These are phyloP conservation scores for Conopomorpha cramerella DNA, from an alignment of 1,140 invertebrate species.

Conservation along the genomic window DNA sequence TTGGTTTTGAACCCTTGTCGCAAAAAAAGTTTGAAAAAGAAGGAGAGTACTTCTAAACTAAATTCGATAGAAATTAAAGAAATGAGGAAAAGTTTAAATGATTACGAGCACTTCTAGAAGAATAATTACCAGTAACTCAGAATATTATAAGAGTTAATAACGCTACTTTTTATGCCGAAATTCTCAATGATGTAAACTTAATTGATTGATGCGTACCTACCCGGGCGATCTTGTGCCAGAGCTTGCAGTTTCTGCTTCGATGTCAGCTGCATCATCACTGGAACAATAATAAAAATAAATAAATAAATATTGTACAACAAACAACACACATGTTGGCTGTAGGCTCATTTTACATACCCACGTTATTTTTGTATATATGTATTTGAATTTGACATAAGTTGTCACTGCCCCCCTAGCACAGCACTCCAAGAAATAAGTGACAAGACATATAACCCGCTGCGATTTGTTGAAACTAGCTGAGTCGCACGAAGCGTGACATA, in stretches of 20 bases:
- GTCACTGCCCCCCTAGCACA: too few species aligned
- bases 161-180: background rate
- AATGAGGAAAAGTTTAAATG: background rate
- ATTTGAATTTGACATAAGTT: too few species aligned
- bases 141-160: background rate
- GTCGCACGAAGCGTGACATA: too few species aligned
- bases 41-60: background rate
- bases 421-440: too few species aligned
- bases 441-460: too few species aligned
- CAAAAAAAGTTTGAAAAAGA: background rate
- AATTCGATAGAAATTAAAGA: background rate
- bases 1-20: too few species aligned
- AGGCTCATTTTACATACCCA: too few species aligned
- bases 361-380: too few species aligned
- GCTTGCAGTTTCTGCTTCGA: slow-evolving; percentile 20
- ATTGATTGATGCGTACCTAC: slow-evolving; percentile 53
- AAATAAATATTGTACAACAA: too few species aligned
- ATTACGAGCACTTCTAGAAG: background rate
- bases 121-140: background rate
- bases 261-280: slow-evolving; percentile 22
- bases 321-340: too few species aligned
- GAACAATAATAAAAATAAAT: slow-evolving; percentile 12
- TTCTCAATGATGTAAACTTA: slow-evolving; percentile 4
- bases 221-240: slow-evolving; percentile 29
- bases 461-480: too few species aligned